Evolutionary conservation across 2,797 vertebrate species (phyloP).

Genomic region (Poeciliopsis paucimaculata): DNA sequence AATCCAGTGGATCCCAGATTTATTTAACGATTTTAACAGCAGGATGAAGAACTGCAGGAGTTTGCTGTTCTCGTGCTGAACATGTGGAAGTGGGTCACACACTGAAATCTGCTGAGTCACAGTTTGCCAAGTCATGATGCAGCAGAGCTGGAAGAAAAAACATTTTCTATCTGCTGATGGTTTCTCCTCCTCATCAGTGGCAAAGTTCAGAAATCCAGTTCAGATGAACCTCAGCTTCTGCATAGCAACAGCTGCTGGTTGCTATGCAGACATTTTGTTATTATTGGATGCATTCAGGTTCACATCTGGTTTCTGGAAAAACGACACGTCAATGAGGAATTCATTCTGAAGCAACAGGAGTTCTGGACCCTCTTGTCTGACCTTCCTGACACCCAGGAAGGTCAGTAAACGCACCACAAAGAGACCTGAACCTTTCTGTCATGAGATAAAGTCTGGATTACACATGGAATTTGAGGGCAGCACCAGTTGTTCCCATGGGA

Average conservation of each 20-base stretch:
- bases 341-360: background rate
- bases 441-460: background rate
- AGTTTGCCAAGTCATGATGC: constrained; percentile 7
- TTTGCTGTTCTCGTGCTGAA: constrained; percentile 27
- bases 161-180: background rate
- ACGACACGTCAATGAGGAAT: background rate
- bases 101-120: constrained; percentile 38
- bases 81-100: constrained; percentile 41
- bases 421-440: background rate
- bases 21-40: no score
- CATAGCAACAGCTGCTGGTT: background rate
- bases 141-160: background rate
- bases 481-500: background rate
- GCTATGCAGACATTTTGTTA: background rate
- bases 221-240: background rate
- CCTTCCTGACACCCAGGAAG: background rate
- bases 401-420: background rate
- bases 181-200: background rate
- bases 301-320: no score
- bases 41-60: background rate
- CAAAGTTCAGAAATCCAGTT: background rate
- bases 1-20: background rate
- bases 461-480: background rate
- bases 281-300: no score
- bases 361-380: no score